Base-by-base conservation (phyloP, 2,797 vertebrate genomes). In the Pachyuromys duprasi region DNA sequence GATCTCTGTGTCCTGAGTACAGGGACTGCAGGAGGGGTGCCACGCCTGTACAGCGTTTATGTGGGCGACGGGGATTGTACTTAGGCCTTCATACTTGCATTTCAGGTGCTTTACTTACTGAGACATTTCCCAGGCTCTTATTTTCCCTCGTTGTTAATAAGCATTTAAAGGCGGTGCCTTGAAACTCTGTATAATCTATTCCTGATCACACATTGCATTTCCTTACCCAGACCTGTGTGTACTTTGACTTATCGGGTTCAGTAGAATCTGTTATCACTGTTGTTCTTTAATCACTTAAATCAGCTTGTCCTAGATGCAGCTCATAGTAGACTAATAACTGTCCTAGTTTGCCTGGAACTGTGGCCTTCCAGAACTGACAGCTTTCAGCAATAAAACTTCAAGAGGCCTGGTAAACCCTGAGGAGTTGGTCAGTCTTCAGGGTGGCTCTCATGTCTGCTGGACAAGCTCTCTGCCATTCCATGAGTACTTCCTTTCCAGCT, bases 171-270 rank as follows among this genome's bases (percentile, higher is more conserved):
- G 80, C 69, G 33, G 3, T 60, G 76, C 53, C 88, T 92, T 86
- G 91, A 94, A 95, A 42, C 55, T 81, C 24, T 84, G 31, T 89
- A 93, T 93, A 60, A 20, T 39, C 62, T 39, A 24, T 93, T 84
- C 36, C 53, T 93, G 62, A 69, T 75, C 72, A 94, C 83, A 93
- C 13, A 83, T 74, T 93, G 28, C 22, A 33, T 89, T 74, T 80
- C 69, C 92, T 76, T 91, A 90, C 84, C 76, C 62, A 94, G 42
- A 90, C 28, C 24, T 89, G 0, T 57, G 45, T 69, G 7, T 87
- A 75, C 42, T 91, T 82, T 70, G 72, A 24, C 79, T 96, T 93
- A 11, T 74, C 89, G 86, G 89, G 69, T 63, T 91, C 36, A n/a
- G 4, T 90, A 72, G 39, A 88, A 75, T 70, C 36, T 79, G 42